These are phyloP conservation scores for Rhinolophus sinicus DNA, from an alignment of 2,113 vertebrate genomes.

Conservation along the genomic window DNA sequence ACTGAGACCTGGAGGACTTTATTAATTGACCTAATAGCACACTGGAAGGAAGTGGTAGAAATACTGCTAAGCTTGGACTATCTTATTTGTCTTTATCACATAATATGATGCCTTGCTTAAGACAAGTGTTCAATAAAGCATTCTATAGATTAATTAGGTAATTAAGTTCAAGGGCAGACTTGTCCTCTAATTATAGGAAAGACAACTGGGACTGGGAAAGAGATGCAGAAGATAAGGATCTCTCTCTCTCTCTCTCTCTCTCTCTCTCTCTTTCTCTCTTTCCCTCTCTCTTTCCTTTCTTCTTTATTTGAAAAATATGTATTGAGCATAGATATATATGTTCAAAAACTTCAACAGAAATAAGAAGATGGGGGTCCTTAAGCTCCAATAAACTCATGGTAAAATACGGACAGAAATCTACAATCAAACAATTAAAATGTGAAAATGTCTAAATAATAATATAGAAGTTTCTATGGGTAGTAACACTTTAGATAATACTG, in stretches of 20 bases:
- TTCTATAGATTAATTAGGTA: background rate
- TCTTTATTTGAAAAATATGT: background rate
- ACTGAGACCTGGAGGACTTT: background rate
- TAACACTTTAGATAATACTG: background rate
- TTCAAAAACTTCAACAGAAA: background rate
- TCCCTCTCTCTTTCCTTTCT: background rate
- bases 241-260: background rate
- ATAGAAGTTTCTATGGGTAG: background rate
- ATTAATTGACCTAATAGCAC: background rate
- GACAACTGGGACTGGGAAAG: background rate
- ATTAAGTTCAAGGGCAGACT: constrained; percentile 17
- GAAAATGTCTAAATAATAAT: background rate
- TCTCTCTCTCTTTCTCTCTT: background rate
- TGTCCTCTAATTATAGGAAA: background rate
- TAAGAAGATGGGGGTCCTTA: background rate
- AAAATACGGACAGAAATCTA: background rate
- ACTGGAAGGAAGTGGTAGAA: background rate
- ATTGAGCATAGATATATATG: background rate
- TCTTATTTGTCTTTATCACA: background rate
- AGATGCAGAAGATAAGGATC: background rate
- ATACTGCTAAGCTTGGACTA: background rate
- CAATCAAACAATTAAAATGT: background rate
- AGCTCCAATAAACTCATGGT: background rate
- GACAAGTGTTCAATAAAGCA: background rate
- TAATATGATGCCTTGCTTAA: background rate